Base-by-base conservation (phyloP, 2,888 invertebrate species). In the Leptinotarsa rubiginosa region DNA sequence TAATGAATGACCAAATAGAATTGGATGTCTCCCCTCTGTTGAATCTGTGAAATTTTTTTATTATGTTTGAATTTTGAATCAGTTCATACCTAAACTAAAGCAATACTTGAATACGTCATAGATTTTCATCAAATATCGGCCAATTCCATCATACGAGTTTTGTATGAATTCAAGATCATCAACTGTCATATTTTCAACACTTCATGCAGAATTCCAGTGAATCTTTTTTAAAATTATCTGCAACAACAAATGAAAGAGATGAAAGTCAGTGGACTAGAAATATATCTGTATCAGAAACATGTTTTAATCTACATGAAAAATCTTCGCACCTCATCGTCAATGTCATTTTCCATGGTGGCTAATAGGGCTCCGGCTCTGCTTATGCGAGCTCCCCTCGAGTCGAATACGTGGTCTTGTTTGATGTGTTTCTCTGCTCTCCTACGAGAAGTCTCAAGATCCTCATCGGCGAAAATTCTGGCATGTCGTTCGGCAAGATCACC, bases 331-430 rank as follows among this genome's bases (percentile, higher is more conserved):
- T 89, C 84, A 87, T 89, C 82, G 87, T 88, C 83, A 22, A 91
- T 86, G 70, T 89, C 89, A 78, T 87, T 88, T 70, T 89, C 89
- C 77, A 88, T 85, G 75, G 87, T 85, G 16, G 89, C 88, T 70
- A 87, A 81, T 65, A 88, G 83, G 47, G 73, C 71, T n/a, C 69
- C 72, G 3, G 70, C 74, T 52, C 75, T 75, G 50, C 47, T 75
- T 47, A 86, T 79, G 56, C 90, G 89, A 1, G 89, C 90, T 10
- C 91, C 92, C 81, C 92, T 91, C 49, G 91, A 91, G 87, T 93
- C 93, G 86, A 92, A 93, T 66, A 92, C 87, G 74, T 89, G 85
- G 54, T 92, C 91, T 80, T 92, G 92, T 72, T 89, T 83, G 77
- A 89, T 89, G 81, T 84, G 85, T 81, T 87, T 86, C 78, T 87